These are phyloP conservation scores for Catamblyrhynchus diadema DNA, from an alignment of 2,797 vertebrate species.

Conservation along the genomic window DNA sequence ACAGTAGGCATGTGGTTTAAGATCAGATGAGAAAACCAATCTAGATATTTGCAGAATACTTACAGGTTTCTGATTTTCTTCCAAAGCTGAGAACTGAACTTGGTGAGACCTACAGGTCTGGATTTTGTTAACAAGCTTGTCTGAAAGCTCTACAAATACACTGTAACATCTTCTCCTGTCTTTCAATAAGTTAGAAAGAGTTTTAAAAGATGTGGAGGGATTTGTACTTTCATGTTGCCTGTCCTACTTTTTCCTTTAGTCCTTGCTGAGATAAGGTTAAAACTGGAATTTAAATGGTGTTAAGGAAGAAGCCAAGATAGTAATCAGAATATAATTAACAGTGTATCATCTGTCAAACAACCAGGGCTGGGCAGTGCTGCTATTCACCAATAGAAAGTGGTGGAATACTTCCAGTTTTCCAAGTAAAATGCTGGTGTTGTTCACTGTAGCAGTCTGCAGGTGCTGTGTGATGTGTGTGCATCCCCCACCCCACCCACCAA, in stretches of 20 bases:
- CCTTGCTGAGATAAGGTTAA: conserved; percentile 7
- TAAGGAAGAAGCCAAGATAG: conserved; percentile 38
- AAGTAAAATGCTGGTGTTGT: background rate
- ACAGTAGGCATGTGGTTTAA: background rate
- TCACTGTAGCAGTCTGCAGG: fast-evolving
- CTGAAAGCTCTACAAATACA: background rate
- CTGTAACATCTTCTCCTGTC: background rate
- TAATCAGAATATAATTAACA: conserved; percentile 51
- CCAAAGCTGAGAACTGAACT: background rate
- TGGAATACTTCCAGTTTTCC: conserved; percentile 1
- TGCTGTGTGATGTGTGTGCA: background rate
- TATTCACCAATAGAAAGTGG: background rate
- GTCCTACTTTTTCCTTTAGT: conserved; percentile 24
- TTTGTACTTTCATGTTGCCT: background rate
- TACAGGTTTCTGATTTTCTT: background rate
- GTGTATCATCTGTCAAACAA: background rate
- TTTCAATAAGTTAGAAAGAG: background rate
- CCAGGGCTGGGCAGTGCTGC: background rate
- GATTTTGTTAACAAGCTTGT: background rate
- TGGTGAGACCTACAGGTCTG: background rate
- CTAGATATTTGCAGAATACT: background rate
- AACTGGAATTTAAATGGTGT: conserved; percentile 34
- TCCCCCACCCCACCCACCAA: background rate
- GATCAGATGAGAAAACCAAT: background rate
- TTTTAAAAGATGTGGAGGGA: background rate